Evolutionary conservation across 2,797 vertebrate species (phyloP).

Genomic region (Lutjanus argentimaculatus): DNA sequence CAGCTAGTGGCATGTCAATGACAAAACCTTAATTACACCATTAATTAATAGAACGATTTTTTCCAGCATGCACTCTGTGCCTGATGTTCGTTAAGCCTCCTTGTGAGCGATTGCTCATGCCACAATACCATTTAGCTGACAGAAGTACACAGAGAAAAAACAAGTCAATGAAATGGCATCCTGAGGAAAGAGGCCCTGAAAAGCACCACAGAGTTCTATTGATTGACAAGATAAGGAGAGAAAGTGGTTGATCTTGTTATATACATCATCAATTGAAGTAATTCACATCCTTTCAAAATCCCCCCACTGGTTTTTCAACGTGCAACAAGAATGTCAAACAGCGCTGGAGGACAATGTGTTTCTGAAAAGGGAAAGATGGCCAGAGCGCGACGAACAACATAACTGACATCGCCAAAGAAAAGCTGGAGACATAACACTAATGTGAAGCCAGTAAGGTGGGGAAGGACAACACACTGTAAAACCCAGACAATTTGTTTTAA

Average conservation of each 20-base stretch:
- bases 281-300: slow-evolving; percentile 66
- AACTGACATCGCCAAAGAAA: slow-evolving; percentile 7
- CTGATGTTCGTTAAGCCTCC: slow-evolving; percentile 94
- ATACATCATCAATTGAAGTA: slow-evolving; percentile 66
- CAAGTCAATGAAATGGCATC: slow-evolving; percentile 68
- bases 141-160: slow-evolving; percentile 70
- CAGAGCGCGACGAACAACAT: slow-evolving; percentile 13
- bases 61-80: slow-evolving; percentile 89
- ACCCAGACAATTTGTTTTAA: too few relatives aligned
- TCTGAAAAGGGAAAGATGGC: slow-evolving; percentile 23
- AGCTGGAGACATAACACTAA: slow-evolving; percentile 27
- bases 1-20: slow-evolving; percentile 97
- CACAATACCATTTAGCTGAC: slow-evolving; percentile 77
- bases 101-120: slow-evolving; percentile 90
- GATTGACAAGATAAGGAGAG: slow-evolving; percentile 74
- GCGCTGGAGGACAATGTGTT: slow-evolving; percentile 34
- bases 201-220: slow-evolving; percentile 65
- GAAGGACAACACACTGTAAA: slow-evolving; percentile 19
- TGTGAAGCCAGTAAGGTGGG: slow-evolving; percentile 8
- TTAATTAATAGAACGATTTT: slow-evolving; percentile 99
- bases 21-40: slow-evolving; percentile 99
- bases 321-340: slow-evolving; percentile 56
- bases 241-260: slow-evolving; percentile 70
- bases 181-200: slow-evolving; percentile 55
- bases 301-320: slow-evolving; percentile 54